Base-by-base conservation (phyloP, 2,797 vertebrate genomes). In the Atherinosoma microstoma region DNA sequence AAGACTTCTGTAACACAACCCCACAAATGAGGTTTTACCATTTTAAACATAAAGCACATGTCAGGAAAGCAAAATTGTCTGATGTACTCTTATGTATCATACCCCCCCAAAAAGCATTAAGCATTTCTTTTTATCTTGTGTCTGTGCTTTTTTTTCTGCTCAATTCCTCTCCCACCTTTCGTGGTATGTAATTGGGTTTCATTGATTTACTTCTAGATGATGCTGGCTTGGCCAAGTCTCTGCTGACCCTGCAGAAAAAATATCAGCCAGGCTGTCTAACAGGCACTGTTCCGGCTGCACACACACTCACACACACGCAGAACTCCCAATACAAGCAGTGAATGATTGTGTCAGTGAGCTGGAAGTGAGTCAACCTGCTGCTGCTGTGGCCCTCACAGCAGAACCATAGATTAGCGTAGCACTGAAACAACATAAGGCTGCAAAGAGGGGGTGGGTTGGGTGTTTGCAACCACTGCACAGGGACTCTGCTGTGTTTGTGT, bases 231-330 rank as follows among this genome's bases (percentile, higher is more conserved):
- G 92, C 89, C 85, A 78, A 79, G 84, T 87, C 84, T 85, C 78
- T 92, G 93, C 94, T 94, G 94, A 94, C 89, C 94, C 87, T 87
- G 93, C 93, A 92, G 89, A 93, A 94, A 93, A 94, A 90, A 91
- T 78, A 85, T 86, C 83, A 87, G 85, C 73, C 89, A 30, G 80
- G 77, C 86, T 81, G 84, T 85, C 89, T 89, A 85, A 85, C 86
- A 89, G 84, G 78, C 83, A 70, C 75, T 67, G 77, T 79, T 78
- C 76, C 66, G 73, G 56, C 75, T 64, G 29, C 67, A 65, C 80
- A 62, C 58, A 47, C 54, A 70, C 75, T 64, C 75, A 69, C 62
- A 70, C 68, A 72, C 58, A 45, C 75, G n/a, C 67, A 76, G 58
- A 78, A 75, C 59, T 59, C 82, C 83, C 80, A 79, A 82, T 83